Evolutionary conservation across 2,888 invertebrate genomes (phyloP).

Genomic region (Drosophila paracracens): DNA sequence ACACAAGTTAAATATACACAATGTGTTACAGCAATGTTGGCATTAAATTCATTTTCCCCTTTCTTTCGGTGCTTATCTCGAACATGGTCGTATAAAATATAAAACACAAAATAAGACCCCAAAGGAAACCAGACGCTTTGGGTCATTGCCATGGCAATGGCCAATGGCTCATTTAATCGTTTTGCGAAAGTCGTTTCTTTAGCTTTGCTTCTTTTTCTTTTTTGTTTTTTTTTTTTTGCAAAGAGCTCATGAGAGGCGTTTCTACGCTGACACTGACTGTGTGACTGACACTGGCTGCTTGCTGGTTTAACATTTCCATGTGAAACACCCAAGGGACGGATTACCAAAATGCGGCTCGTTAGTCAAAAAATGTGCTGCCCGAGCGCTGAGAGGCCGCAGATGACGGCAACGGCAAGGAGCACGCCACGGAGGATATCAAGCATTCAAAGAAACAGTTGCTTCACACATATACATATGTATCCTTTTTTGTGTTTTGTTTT

Average conservation of each 20-base stretch:
- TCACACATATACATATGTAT: slow-evolving; percentile 37
- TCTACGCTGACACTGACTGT: slow-evolving; percentile 14
- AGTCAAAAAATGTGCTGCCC: slow-evolving; percentile 75
- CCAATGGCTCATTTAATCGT: slow-evolving; percentile 79
- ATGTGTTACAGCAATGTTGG: slow-evolving; percentile 44
- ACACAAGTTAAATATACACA: slow-evolving; percentile 7
- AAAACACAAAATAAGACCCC: slow-evolving; percentile 37
- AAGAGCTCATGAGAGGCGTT: slow-evolving; percentile 26
- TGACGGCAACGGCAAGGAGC: slow-evolving; percentile 12
- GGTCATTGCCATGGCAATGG: slow-evolving; percentile 65
- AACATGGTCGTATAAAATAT: slow-evolving; percentile 24
- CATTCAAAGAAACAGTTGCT: slow-evolving; percentile 57
- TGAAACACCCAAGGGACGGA: slow-evolving; percentile 71
- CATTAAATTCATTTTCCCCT: slow-evolving; percentile 40
- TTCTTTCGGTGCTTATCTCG: slow-evolving; percentile 22
- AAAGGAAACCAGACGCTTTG: slow-evolving; percentile 40
- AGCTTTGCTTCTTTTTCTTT: slow-evolving; percentile 10
- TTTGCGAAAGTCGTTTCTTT: slow-evolving; percentile 63
- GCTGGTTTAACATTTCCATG: slow-evolving; percentile 57
- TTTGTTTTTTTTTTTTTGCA: not conserved
- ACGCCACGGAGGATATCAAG: slow-evolving; percentile 52
- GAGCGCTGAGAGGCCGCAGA: slow-evolving; percentile 69
- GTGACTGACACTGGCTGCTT: slow-evolving; percentile 5
- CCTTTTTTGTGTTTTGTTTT: slow-evolving; percentile 32
- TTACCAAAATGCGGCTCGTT: slow-evolving; percentile 78